Conservation (phyloP, 2,113 vertebrate species). For the Chunga burmeisteri region DNA sequence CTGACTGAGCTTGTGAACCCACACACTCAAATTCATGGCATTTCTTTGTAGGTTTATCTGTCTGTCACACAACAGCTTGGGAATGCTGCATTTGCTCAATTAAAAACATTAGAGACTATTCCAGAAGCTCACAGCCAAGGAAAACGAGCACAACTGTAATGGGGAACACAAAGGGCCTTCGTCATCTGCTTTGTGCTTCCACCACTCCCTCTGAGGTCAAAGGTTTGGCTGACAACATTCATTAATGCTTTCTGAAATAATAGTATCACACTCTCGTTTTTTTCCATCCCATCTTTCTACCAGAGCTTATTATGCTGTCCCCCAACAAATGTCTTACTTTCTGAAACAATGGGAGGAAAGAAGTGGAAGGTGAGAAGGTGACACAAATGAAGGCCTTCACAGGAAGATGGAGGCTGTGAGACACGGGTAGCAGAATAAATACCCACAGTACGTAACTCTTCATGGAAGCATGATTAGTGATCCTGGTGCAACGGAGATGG, state of each 20-base stretch:
- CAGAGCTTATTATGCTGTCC: neutral
- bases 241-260: constrained; percentile 31
- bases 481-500: neutral
- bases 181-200: neutral
- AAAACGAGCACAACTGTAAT: neutral
- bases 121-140: constrained; percentile 19
- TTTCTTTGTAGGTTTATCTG: constrained; percentile 20
- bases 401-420: neutral
- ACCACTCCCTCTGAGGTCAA: constrained; percentile 32
- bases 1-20: neutral
- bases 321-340: neutral
- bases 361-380: neutral
- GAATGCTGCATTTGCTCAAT: neutral
- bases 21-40: constrained; percentile 15
- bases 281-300: neutral
- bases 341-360: neutral
- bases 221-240: constrained; percentile 5
- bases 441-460: neutral
- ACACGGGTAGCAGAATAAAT: neutral
- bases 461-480: neutral
- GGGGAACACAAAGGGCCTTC: neutral
- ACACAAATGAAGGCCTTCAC: neutral
- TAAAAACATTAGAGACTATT: constrained; percentile 7
- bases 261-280: neutral
- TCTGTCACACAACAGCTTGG: neutral